Conservation (phyloP, 2,113 vertebrate genomes). For the Phaethornis superciliosus region DNA sequence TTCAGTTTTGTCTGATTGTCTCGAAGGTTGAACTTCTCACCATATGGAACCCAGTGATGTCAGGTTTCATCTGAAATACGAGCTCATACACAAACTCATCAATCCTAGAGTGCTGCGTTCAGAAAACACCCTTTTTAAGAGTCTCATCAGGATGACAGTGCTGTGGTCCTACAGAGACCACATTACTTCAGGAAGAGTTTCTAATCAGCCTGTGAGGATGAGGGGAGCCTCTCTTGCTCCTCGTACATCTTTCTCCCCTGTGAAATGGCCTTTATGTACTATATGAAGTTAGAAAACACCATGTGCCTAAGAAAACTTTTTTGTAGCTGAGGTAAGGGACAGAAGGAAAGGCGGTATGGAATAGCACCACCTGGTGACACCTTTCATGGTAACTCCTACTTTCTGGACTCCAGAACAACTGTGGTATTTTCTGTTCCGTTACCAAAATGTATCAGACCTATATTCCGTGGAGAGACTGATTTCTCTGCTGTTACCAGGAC, state of each 20-base stretch:
- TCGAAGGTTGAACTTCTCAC: rapidly evolving
- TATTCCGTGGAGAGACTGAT: background rate
- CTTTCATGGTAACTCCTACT: background rate
- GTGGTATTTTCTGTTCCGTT: background rate
- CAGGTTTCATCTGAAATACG: background rate
- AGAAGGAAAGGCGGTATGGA: background rate
- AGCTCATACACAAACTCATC: background rate
- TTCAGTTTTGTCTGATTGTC: background rate
- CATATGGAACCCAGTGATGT: background rate
- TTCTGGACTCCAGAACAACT: background rate
- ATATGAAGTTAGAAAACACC: rapidly evolving
- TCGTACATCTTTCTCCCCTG: background rate
- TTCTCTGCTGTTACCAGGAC: background rate
- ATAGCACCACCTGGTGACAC: background rate
- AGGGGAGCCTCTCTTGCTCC: background rate
- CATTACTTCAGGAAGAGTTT: background rate
- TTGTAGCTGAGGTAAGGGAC: background rate
- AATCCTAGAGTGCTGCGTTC: background rate
- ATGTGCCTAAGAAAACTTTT: background rate
- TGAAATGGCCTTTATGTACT: background rate
- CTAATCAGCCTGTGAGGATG: rapidly evolving
- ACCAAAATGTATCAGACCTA: background rate
- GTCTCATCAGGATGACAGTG: background rate
- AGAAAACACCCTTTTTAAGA: background rate
- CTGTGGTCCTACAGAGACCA: background rate